These are phyloP conservation scores for Fringilla coelebs DNA, from an alignment of 2,797 vertebrate genomes.

Conservation along the genomic window DNA sequence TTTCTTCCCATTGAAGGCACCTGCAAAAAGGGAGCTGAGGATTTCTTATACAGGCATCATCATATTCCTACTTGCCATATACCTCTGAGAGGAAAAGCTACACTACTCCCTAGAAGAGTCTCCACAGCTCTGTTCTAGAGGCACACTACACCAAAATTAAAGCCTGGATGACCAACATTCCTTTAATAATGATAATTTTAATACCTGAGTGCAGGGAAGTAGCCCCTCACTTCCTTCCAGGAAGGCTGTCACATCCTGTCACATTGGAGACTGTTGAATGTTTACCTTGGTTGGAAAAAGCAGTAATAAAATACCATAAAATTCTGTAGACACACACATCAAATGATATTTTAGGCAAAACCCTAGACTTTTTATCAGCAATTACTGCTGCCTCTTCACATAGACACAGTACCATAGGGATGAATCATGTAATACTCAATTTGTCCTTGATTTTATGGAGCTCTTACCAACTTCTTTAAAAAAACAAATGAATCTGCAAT, in stretches of 20 bases:
- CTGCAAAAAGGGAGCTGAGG: not conserved
- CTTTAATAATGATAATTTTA: not conserved
- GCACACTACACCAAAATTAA: not conserved
- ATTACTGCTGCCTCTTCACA: not conserved
- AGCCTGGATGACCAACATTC: not conserved
- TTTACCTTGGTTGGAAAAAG: not conserved
- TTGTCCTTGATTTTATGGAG: not conserved
- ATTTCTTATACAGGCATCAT: not conserved
- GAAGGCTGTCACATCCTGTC: not conserved
- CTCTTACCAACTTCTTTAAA: not conserved
- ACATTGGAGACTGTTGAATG: not conserved
- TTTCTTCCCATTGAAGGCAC: not conserved
- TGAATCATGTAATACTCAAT: not conserved
- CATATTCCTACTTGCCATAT: not conserved
- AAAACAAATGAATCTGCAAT: not conserved
- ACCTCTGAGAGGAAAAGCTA: not conserved
- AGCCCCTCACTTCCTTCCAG: not conserved
- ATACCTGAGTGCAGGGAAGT: not conserved
- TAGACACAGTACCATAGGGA: not conserved
- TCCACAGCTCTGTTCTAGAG: not conserved
- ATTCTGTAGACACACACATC: not conserved
- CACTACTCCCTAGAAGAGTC: not conserved
- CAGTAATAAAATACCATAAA: not conserved
- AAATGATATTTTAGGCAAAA: not conserved
- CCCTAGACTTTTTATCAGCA: not conserved